Evolutionary conservation across 2,888 invertebrate genomes (phyloP).

Genomic region (Agrilus biguttatus): DNA sequence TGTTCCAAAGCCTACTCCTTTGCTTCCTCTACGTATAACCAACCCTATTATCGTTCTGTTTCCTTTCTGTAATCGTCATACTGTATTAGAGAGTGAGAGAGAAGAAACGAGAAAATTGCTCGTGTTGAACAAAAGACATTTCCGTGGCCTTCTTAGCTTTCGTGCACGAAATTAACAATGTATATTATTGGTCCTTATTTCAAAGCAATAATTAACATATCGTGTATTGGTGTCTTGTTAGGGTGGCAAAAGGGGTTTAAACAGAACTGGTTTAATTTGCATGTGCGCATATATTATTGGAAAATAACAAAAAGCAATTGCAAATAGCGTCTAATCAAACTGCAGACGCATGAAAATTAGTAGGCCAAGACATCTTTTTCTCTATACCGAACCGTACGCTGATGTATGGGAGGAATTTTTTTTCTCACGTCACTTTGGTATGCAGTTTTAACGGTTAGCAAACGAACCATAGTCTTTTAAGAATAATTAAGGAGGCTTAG

Average conservation of each 20-base stretch:
- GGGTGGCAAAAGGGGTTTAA: constrained; percentile 5
- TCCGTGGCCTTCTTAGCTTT: constrained; percentile 6
- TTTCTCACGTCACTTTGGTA: too few relatives aligned
- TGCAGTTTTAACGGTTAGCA: too few relatives aligned
- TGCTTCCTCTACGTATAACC: not conserved
- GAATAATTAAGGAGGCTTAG: too few relatives aligned
- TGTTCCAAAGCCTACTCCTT: constrained; percentile 5
- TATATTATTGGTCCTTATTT: constrained; percentile 12
- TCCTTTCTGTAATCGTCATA: constrained; percentile 6
- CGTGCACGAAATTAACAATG: constrained; percentile 9
- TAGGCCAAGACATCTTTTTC: too few relatives aligned
- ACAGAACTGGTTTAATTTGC: constrained; percentile 9
- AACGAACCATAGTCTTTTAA: too few relatives aligned
- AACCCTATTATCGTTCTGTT: constrained; percentile 1
- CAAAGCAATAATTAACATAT: constrained; percentile 10
- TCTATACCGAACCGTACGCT: too few relatives aligned
- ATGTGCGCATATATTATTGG: constrained; percentile 10
- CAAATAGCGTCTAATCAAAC: too few relatives aligned
- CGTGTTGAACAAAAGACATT: not conserved
- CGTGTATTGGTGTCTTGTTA: constrained; percentile 9
- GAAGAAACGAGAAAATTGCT: constrained; percentile 1
- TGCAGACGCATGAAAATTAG: too few relatives aligned
- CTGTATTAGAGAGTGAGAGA: not conserved
- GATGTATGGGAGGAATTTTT: too few relatives aligned
- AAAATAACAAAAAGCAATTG: constrained; percentile 4